These are phyloP conservation scores for Cyclophora punctaria DNA, from an alignment of 2,888 invertebrate species.

Conservation along the genomic window DNA sequence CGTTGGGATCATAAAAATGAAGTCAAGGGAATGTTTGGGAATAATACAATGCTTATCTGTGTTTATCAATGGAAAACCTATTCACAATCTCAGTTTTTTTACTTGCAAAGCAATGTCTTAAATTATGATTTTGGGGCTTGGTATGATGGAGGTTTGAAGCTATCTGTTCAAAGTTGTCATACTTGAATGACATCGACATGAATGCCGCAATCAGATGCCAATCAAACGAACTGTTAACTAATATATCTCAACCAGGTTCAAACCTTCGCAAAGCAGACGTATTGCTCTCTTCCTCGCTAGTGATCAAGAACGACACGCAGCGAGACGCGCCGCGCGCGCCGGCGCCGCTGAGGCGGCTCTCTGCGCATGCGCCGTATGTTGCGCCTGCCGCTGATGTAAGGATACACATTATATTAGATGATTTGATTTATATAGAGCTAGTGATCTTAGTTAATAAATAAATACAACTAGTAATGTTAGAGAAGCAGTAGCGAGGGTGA, in stretches of 20 bases:
- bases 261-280: constrained; percentile 75
- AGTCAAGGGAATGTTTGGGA: no score
- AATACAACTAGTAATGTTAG: no score
- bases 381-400: constrained; percentile 61
- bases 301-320: constrained; percentile 86
- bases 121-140: no score
- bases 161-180: no score
- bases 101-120: no score
- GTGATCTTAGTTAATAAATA: no score
- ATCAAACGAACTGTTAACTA: no score
- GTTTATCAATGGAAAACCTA: not conserved
- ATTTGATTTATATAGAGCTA: not conserved
- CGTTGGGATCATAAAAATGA: no score
- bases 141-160: no score
- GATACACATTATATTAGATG: not conserved
- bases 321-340: constrained; percentile 76
- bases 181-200: no score
- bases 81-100: not conserved
- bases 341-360: constrained; percentile 52
- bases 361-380: constrained; percentile 45
- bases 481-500: no score
- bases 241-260: constrained; percentile 37
- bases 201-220: no score
- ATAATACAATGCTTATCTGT: not conserved
- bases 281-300: constrained; percentile 75